phyloP scores from a whole-genome alignment of 2,888 invertebrate species.

The Andrena praecox region DNA sequence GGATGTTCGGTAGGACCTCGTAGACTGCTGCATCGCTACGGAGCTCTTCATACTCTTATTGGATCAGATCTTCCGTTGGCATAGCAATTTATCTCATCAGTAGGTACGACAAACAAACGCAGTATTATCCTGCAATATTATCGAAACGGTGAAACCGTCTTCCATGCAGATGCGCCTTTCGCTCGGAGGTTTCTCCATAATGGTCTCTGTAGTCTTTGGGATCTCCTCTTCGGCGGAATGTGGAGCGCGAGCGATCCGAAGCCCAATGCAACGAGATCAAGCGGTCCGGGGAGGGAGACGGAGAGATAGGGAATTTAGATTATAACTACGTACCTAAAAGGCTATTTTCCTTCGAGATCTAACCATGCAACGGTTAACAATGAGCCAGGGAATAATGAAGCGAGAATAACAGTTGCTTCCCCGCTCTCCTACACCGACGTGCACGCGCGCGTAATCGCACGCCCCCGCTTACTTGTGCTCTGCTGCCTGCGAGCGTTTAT shows the following conservation, averaged over 20 bases:
- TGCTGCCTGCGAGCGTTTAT: background rate
- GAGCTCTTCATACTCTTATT: background rate
- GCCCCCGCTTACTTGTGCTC: background rate
- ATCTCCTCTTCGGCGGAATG: conserved; percentile 34
- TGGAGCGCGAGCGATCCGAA: conserved; percentile 21
- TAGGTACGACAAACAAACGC: background rate
- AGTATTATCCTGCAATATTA: conserved; percentile 3
- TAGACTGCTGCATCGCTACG: too few species aligned
- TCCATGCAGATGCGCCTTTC: conserved; percentile 1
- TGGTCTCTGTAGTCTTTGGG: conserved; percentile 28
- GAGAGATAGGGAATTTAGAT: conserved; percentile 63
- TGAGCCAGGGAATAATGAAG: conserved; percentile 54
- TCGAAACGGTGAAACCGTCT: conserved; percentile 15
- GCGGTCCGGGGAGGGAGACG: conserved; percentile 51
- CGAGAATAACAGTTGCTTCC: conserved; percentile 62
- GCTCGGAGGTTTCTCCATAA: conserved; percentile 13
- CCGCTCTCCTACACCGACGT: background rate
- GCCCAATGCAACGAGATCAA: conserved; percentile 26
- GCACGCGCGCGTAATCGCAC: background rate
- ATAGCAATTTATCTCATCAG: background rate
- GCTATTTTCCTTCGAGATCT: conserved; percentile 66
- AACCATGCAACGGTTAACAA: conserved; percentile 56
- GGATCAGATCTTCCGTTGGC: background rate
- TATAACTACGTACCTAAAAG: conserved; percentile 54
- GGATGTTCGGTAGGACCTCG: background rate